Evolutionary conservation across 1,140 invertebrate genomes (phyloP), one percentile per base, ranked within the genome.

Genomic region (Heliconius congener): DNA sequence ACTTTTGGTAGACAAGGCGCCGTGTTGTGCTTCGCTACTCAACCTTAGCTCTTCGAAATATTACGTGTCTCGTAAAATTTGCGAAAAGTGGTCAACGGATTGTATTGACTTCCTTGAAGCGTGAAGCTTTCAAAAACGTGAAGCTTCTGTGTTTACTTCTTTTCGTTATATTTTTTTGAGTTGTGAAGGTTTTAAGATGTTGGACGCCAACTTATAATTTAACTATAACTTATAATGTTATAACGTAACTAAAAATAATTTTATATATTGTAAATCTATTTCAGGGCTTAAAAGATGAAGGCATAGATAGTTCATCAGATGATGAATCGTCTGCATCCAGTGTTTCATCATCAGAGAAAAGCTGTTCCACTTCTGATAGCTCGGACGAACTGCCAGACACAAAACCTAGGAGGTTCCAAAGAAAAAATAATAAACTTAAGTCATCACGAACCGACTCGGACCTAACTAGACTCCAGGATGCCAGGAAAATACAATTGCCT

Each of bases 231-330:
- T 3, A 46, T 46, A 46, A 19, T 18, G 16, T 52, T 11, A 46
- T 46, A 46, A 46, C 9, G 8, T 13, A 46, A 46, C 42, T 55
- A 19, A 60, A 60, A 13, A 30, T 2, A 0, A 60, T 60, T 27
- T 60, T 66, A 42, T 2, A 60, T 5, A 19, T 30, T 55, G 71
- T 71, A 19, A 74, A 78, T 81, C 72, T 30, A 30, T 88, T 88
- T 13, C 85, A 95, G 94, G 94, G 94, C 82, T 86, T 95, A 4
- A 95, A 95, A 85, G 95, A 95, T 80, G 93, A 95, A 86, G 94
- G 94, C 60, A 95, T 95, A 72, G 93, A 95, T 81, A 95, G 94
- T 84, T 95, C 94, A 23, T 95, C 94, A 19, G 94, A 95, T 72
- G 94, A 95, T 71, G 94, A 94, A 73, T 92, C 93, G 11, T 93